phyloP scores from a whole-genome alignment of 2,888 invertebrate species.

The Harpalus rubripes region DNA sequence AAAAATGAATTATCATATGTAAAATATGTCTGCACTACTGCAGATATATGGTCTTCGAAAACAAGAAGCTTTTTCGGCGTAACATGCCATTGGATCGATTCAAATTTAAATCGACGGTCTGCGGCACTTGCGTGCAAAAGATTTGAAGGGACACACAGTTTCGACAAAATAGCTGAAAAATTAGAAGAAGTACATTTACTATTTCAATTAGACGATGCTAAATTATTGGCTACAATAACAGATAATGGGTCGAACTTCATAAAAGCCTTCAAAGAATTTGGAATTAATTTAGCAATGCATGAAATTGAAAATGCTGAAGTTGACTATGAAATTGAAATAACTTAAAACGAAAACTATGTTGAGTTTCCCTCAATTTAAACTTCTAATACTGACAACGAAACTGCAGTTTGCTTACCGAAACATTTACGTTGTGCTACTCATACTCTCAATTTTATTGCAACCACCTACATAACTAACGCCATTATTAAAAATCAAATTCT shows the following conservation, averaged over 20 bases:
- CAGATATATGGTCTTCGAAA: slow-evolving; percentile 22
- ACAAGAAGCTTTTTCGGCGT: slow-evolving; percentile 2
- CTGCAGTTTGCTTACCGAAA: slow-evolving; percentile 13
- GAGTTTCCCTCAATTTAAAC: neutral
- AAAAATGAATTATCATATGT: neutral
- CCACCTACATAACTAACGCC: slow-evolving; percentile 25
- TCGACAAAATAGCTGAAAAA: slow-evolving; percentile 5
- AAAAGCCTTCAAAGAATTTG: neutral
- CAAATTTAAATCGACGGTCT: slow-evolving; percentile 1
- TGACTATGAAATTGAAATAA: neutral
- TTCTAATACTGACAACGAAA: neutral
- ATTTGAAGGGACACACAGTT: neutral
- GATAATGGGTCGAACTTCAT: too few relatives aligned
- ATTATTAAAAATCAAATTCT: slow-evolving; percentile 4
- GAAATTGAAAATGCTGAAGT: slow-evolving; percentile 15
- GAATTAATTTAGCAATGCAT: neutral
- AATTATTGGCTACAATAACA: slow-evolving; percentile 4
- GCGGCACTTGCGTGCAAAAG: neutral
- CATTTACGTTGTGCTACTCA: slow-evolving; percentile 57
- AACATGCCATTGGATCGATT: slow-evolving; percentile 7
- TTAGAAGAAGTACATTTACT: slow-evolving; percentile 13
- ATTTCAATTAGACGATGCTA: neutral
- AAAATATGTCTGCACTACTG: slow-evolving; percentile 2
- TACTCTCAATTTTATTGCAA: slow-evolving; percentile 53
- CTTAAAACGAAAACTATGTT: neutral